Base-by-base conservation (phyloP, 37 sponge, comb jelly and placozoan genomes). In the Aphrocallistes beatrix region DNA sequence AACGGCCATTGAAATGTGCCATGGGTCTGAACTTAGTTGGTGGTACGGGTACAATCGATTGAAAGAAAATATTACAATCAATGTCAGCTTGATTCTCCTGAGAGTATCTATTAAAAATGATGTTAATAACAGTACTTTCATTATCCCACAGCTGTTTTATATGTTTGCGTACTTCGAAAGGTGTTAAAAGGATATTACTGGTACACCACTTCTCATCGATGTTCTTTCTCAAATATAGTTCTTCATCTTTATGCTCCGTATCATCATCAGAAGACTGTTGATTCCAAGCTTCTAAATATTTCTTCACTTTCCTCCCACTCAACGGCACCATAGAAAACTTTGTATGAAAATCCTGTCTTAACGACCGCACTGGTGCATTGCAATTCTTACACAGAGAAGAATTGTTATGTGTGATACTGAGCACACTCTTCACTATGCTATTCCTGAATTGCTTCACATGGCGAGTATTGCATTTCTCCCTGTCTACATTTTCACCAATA, bases 11-110 rank as follows among this genome's bases (percentile, higher is more conserved):
- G 9, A 69, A 69, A 3, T 81, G 48, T 13, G 82, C 50, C 36
- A 83, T 51, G 1, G 99, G 99, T 89, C 99, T 86, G 50, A 91
- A 97, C 38, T 90, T 87, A 50, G 92, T 89, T 28, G 99, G 95
- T 23, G 95, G 92, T 6, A 97, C 99, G 51, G 90, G 89, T 0
- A 97, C 19, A 16, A 95, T 84, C 0, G 87, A 86, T 37, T 93
- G 84, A 45, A 97, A 97, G 87, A 97, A 94, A 32, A 90, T 47
- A 51, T 91, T 89, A 25, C 37, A 25, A 8, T 49, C 86, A 51
- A 51, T 38, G 17, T 39, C 23, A 37, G 0, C 38, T 1, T 16
- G 36, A 6, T 42, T 30, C 0, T 0, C 50, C 23, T 8, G 0
- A 9, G 83, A 75, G 38, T 38, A 23, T n/a, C 84, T 21, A 28